A percentile compares a stretch with the other conserved stretches of the same genome.
Conservation (phyloP, 2,113 vertebrate genomes). For the Sardina pilchardus region DNA sequence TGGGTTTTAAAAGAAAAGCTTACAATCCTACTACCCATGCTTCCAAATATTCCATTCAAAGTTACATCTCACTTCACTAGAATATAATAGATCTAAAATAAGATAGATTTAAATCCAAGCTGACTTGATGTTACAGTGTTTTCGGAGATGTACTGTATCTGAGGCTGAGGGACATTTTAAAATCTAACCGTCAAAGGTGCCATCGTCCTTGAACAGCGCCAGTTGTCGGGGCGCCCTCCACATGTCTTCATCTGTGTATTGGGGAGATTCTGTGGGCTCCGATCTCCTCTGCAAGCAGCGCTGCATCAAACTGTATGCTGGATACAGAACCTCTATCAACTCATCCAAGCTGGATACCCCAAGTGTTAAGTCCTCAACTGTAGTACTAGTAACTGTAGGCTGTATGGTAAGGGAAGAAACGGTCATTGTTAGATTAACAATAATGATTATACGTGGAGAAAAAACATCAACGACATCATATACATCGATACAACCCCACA, state of each 20-base stretch:
- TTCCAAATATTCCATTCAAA: background rate
- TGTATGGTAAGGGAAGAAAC: background rate
- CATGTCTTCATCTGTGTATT: slow-evolving; percentile 28
- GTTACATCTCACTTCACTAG: background rate
- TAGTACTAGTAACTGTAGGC: background rate
- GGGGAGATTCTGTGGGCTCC: slow-evolving; percentile 29
- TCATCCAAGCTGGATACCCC: slow-evolving; percentile 59
- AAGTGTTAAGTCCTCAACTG: background rate
- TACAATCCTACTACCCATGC: background rate
- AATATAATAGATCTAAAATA: background rate
- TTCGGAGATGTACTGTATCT: no score
- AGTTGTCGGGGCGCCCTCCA: slow-evolving; percentile 54
- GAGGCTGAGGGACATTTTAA: background rate
- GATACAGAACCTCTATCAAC: slow-evolving; percentile 63
- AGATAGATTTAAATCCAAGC: background rate
- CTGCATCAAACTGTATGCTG: slow-evolving; percentile 62
- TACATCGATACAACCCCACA: background rate
- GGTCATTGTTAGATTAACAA: background rate
- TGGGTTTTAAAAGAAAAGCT: background rate
- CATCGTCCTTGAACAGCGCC: slow-evolving; percentile 58
- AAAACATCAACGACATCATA: background rate
- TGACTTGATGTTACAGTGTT: background rate
- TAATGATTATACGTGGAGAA: background rate
- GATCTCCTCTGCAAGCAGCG: slow-evolving; percentile 62
- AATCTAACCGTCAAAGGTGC: slow-evolving; percentile 45